A percentile compares a stretch with the other conserved stretches of the same genome.
Evolutionary conservation across 2,113 vertebrate genomes (phyloP).

Genomic region (Equus przewalskii): DNA sequence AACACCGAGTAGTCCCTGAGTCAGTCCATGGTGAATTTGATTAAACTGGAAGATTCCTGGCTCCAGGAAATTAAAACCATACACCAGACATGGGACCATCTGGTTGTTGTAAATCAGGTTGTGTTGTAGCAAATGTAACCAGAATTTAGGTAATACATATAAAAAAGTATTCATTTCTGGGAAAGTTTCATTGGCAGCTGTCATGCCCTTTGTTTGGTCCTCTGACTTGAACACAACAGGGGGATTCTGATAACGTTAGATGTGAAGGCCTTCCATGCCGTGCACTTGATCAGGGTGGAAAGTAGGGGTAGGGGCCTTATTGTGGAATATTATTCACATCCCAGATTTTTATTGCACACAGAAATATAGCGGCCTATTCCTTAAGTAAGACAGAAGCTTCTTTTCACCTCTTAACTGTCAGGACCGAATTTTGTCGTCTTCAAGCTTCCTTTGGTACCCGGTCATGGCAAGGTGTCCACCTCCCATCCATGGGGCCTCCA

Average conservation of each 20-base stretch:
- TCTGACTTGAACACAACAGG: not conserved
- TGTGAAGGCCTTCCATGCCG: not conserved
- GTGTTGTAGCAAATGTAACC: not conserved
- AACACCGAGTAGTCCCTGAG: not conserved
- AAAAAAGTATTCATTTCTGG: not conserved
- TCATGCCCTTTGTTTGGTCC: not conserved
- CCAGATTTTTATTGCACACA: not conserved
- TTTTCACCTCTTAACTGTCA: not conserved
- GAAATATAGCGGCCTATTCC: not conserved
- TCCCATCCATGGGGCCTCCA: not conserved
- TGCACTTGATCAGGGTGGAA: not conserved
- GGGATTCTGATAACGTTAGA: not conserved
- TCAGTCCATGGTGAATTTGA: conserved; percentile 3
- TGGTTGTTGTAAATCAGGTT: not conserved
- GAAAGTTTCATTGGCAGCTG: not conserved
- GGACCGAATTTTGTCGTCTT: not conserved
- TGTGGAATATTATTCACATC: not conserved
- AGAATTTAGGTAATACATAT: not conserved
- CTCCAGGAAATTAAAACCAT: not conserved
- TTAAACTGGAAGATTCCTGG: not conserved
- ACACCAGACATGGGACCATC: not conserved
- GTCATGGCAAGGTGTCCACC: not conserved
- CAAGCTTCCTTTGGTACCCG: not conserved
- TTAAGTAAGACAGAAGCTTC: not conserved
- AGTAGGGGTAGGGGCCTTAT: not conserved